Conservation (phyloP, 2,113 vertebrate genomes). For the Aythya baeri region DNA sequence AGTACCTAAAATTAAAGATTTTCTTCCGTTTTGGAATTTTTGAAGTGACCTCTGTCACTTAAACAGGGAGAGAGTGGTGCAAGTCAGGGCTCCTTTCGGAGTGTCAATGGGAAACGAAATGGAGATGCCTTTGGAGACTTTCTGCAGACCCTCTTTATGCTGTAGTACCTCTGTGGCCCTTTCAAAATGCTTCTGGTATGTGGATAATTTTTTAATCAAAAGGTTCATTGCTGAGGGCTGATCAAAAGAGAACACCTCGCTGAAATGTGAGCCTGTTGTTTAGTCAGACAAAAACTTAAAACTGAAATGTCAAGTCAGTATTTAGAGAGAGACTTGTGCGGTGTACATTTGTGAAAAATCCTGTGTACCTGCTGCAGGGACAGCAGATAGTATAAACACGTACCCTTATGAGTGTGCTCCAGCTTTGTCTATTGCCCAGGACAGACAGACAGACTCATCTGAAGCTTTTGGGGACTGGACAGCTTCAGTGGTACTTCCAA, state of each 20-base stretch:
- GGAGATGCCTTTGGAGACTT: background rate
- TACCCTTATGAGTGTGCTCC: background rate
- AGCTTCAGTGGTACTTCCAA: background rate
- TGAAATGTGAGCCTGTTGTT: background rate
- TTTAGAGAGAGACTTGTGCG: background rate
- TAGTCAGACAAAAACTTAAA: background rate
- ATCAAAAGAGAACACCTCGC: background rate
- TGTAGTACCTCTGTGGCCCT: background rate
- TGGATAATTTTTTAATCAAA: background rate
- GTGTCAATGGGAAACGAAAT: background rate
- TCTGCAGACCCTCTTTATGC: background rate
- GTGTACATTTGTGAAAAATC: background rate
- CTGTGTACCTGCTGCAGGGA: background rate
- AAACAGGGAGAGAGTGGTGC: conserved; percentile 2
- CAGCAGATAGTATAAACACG: background rate
- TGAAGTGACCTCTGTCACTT: conserved; percentile 63
- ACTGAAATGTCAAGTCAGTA: background rate
- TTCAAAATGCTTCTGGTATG: background rate
- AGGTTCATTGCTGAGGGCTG: background rate
- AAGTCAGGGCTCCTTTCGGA: conserved; percentile 34
- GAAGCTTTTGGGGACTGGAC: background rate
- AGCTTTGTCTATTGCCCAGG: background rate
- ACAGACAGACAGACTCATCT: background rate
- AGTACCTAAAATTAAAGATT: conserved; percentile 74
- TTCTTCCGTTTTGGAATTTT: conserved; percentile 75